These are phyloP conservation scores for Nothura maculosa DNA, from an alignment of 2,797 vertebrate genomes.

Conservation along the genomic window DNA sequence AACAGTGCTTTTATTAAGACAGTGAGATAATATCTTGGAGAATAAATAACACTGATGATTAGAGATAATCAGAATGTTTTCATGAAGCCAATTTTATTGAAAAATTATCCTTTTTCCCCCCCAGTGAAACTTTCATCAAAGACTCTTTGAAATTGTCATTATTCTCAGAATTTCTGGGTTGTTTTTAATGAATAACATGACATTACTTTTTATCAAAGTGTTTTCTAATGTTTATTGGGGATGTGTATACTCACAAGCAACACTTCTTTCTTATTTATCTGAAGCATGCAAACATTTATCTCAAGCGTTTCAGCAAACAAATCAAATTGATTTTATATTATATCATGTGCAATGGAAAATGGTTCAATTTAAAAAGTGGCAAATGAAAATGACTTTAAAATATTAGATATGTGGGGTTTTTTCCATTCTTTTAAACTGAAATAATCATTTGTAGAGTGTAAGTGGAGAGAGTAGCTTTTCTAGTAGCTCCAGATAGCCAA, in stretches of 20 bases:
- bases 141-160: not conserved
- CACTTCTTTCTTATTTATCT: not conserved
- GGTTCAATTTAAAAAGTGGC: not conserved
- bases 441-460: not conserved
- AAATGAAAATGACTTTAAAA: not conserved
- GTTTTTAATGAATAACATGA: not conserved
- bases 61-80: not conserved
- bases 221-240: not conserved
- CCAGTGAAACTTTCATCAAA: not conserved
- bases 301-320: not conserved
- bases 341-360: not conserved
- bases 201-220: not conserved
- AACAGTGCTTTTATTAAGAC: not conserved
- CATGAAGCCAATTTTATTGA: not conserved
- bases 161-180: not conserved
- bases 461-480: not conserved
- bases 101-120: not conserved
- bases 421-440: not conserved
- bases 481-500: not conserved
- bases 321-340: not conserved
- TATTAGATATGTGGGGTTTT: not conserved
- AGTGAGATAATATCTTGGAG: not conserved
- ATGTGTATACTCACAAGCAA: not conserved
- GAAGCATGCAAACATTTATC: not conserved
- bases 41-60: not conserved